Conservation (phyloP, 2,113 vertebrate genomes). For the Atractosteus spatula region DNA sequence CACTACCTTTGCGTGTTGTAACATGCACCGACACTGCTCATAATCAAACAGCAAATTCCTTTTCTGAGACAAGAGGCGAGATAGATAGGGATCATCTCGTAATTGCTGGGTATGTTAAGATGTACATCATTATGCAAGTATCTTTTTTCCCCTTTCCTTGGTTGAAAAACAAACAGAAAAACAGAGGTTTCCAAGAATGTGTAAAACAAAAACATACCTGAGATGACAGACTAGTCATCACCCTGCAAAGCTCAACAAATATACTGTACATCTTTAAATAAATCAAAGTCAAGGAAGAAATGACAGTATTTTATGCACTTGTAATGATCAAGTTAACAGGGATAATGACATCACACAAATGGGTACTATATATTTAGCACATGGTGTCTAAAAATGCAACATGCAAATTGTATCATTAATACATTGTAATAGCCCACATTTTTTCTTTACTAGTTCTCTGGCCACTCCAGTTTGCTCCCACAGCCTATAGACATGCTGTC, state of each 20-base stretch:
- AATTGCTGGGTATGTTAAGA: conserved; percentile 48
- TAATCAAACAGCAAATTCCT: conserved; percentile 55
- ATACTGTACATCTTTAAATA: too few relatives aligned
- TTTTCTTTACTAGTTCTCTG: too few relatives aligned
- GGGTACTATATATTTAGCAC: too few relatives aligned
- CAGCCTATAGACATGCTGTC: too few relatives aligned
- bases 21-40: conserved; percentile 46
- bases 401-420: too few relatives aligned
- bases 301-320: too few relatives aligned
- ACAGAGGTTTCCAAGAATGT: conserved; percentile 24
- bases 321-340: too few relatives aligned
- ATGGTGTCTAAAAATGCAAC: too few relatives aligned
- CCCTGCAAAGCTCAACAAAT: background rate
- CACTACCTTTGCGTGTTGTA: conserved; percentile 50
- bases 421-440: too few relatives aligned
- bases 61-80: conserved; percentile 27
- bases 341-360: too few relatives aligned
- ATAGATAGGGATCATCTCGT: conserved; percentile 36
- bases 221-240: conserved; percentile 30
- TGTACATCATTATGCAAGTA: conserved; percentile 32
- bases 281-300: too few relatives aligned
- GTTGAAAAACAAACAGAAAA: background rate
- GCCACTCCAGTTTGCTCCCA: too few relatives aligned
- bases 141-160: background rate
- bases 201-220: conserved; percentile 34